Base-by-base conservation (phyloP, 2,797 vertebrate species). In the Falco naumanni region DNA sequence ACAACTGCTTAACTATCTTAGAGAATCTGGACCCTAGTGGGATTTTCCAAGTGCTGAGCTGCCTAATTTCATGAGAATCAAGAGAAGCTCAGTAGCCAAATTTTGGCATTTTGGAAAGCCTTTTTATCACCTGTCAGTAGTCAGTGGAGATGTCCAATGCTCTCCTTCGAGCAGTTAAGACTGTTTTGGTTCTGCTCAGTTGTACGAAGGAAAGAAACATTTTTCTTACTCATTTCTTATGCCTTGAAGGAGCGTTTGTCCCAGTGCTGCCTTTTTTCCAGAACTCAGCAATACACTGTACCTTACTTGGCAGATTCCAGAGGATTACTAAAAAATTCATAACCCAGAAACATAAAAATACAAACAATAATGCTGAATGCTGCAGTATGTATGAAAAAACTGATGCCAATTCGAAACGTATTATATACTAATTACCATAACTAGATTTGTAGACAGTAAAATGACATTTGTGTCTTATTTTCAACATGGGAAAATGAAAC, bases 291-390 rank as follows among this genome's bases (percentile, higher is more conserved):
- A 75, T 84, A 84, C 60, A 66, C 77, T 96, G 54, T 79, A 90
- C 54, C 43, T 88, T 96, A 96, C 94, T 96, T 92, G 75, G 64
- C 88, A 95, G 41, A 84, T 93, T 89, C 43, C 68, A 68, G 56
- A 86, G 79, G 91, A 94, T 87, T 89, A 81, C 56, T 88, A 83
- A 96, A 97, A 92, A 94, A 95, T 94, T 96, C 79, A 89, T 95
- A 95, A 95, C 77, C 25, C 63, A 94, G 96, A 97, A 98, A 96
- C 78, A 94, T 82, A 91, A 95, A 91, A 97, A 85, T 70, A 79
- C 83, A 90, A 97, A 96, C 93, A 96, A 59, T 93, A 77, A 74
- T 64, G 50, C 54, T 95, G 64, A 29, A 68, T 65, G n/a, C 69
- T 92, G 75, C 84, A 80, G 82, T 59, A 24, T 60, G 43, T 59